A percentile compares a stretch with the other conserved stretches of the same genome.
phyloP scores from a whole-genome alignment of 2,888 invertebrate genomes.

The Alcis repandata region DNA sequence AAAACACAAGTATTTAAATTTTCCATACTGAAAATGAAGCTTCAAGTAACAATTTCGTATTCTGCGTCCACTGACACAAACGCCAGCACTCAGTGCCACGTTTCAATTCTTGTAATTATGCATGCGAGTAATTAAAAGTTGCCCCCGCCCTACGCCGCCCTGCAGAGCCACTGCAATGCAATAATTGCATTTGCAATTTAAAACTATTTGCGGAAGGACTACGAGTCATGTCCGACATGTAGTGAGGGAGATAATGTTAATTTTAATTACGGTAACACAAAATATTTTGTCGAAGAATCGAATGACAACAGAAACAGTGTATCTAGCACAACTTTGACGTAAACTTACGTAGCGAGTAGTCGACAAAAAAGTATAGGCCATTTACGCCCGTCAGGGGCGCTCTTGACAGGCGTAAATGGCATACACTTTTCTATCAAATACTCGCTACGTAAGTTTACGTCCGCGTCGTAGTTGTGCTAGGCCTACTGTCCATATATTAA shows the following conservation, averaged over 20 bases:
- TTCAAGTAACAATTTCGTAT: slow-evolving; percentile 1
- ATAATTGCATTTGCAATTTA: slow-evolving; percentile 69
- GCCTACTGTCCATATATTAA: no score
- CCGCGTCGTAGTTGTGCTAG: no score
- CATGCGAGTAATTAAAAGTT: slow-evolving; percentile 61
- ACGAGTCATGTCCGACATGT: slow-evolving; percentile 42
- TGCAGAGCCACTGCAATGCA: slow-evolving; percentile 44
- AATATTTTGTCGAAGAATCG: not conserved
- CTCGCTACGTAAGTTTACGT: no score
- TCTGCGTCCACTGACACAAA: slow-evolving; percentile 3
- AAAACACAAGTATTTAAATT: not conserved
- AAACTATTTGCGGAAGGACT: slow-evolving; percentile 58
- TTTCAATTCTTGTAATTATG: slow-evolving; percentile 55
- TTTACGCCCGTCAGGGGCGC: no score
- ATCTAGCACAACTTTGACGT: no score
- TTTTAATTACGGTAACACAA: not conserved
- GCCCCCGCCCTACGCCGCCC: slow-evolving; percentile 32
- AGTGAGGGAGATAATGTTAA: slow-evolving; percentile 9
- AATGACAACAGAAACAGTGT: no score
- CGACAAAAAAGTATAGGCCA: no score
- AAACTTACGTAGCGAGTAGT: no score
- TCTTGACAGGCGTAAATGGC: no score
- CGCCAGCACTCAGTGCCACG: slow-evolving; percentile 19
- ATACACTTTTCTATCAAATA: no score
- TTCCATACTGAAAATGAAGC: not conserved